These are phyloP conservation scores for Torymus tubicola DNA, from an alignment of 2,888 invertebrate species.

Conservation along the genomic window DNA sequence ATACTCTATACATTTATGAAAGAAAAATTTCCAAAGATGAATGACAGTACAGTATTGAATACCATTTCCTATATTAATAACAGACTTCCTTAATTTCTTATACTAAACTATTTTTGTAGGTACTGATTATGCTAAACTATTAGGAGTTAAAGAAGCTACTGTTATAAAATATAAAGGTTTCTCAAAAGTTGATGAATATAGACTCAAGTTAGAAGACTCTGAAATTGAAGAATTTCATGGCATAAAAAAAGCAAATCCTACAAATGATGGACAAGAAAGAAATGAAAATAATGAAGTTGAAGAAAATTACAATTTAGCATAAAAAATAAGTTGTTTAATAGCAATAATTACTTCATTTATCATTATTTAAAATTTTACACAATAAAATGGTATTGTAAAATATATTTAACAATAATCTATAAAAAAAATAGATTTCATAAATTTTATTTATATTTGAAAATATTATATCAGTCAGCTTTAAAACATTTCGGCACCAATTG, in stretches of 20 bases:
- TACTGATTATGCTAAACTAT: slow-evolving; percentile 79
- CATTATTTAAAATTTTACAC: slow-evolving; percentile 44
- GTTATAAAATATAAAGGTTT: slow-evolving; percentile 79
- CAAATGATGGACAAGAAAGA: slow-evolving; percentile 35
- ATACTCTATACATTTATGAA: not conserved
- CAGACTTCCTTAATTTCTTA: not conserved
- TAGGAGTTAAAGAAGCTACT: slow-evolving; percentile 80
- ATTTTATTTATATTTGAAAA: slow-evolving; percentile 39
- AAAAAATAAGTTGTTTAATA: not conserved
- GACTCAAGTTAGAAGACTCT: slow-evolving; percentile 55
- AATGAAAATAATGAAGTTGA: slow-evolving; percentile 22
- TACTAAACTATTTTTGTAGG: slow-evolving; percentile 74
- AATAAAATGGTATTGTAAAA: slow-evolving; percentile 49
- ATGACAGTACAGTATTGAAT: not conserved
- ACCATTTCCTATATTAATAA: too few relatives aligned
- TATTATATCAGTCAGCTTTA: slow-evolving; percentile 48
- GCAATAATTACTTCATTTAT: slow-evolving; percentile 35
- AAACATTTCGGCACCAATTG: slow-evolving; percentile 63
- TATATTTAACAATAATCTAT: slow-evolving; percentile 55
- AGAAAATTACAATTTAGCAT: slow-evolving; percentile 7
- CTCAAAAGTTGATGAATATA: slow-evolving; percentile 62
- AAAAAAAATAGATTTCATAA: slow-evolving; percentile 56
- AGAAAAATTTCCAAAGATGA: not conserved
- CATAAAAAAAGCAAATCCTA: not conserved
- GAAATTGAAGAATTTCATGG: not conserved